These are phyloP conservation scores for Astropecten irregularis DNA, from an alignment of 53 echinoderm and acorn worm genomes.

Conservation along the genomic window DNA sequence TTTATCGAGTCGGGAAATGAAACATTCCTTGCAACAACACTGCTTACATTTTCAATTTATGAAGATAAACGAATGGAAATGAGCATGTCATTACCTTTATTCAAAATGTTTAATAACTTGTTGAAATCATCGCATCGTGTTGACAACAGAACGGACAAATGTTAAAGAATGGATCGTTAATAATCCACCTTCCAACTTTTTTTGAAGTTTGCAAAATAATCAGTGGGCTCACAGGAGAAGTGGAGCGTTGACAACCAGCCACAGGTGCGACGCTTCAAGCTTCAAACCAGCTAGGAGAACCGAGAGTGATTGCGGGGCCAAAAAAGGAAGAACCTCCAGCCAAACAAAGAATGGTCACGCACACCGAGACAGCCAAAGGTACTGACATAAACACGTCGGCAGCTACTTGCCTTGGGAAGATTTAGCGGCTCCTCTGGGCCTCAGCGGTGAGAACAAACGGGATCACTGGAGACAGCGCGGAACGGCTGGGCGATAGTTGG, in stretches of 20 bases:
- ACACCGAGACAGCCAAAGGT: neutral
- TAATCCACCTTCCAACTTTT: conserved; percentile 25
- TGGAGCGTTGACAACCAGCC: conserved; percentile 33
- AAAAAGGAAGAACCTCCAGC: neutral
- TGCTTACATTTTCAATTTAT: no score
- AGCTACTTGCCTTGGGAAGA: conserved; percentile 11
- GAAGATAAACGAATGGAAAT: no score
- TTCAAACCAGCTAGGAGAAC: neutral
- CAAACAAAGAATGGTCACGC: conserved; percentile 48
- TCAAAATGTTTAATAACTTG: no score
- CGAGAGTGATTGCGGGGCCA: conserved; percentile 2
- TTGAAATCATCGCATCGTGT: no score
- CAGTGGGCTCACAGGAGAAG: conserved; percentile 26
- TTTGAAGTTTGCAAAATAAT: conserved; percentile 55
- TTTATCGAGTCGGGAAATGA: no score
- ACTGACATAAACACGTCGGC: conserved; percentile 48
- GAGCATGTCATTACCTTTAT: no score
- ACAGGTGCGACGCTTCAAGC: conserved; percentile 56
- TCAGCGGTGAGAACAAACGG: conserved; percentile 37
- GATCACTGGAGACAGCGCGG: conserved; percentile 25
- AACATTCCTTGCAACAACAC: no score
- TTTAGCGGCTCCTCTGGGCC: conserved; percentile 2
- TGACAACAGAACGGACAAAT: no score
- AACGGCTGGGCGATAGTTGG: conserved; percentile 27
- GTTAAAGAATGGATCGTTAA: conserved; percentile 25